A percentile compares a stretch with the other conserved stretches of the same genome.
These are phyloP conservation scores for Abrostola triplasia DNA, from an alignment of 2,888 invertebrate species.

Conservation along the genomic window DNA sequence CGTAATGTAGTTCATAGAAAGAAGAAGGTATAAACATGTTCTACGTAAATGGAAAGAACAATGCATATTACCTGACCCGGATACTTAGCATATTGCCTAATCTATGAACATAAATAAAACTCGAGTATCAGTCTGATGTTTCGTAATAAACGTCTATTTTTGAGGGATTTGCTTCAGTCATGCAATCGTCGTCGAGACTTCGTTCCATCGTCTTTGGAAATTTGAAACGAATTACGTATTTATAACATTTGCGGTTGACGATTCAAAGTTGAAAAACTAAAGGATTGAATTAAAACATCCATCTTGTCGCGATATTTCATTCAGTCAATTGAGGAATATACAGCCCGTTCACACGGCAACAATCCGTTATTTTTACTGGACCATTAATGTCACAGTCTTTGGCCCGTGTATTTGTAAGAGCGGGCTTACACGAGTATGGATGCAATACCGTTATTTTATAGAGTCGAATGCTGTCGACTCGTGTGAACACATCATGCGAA, in stretches of 20 bases:
- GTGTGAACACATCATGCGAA: slow-evolving; percentile 6
- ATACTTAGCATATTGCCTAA: slow-evolving; percentile 36
- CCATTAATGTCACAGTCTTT: slow-evolving; percentile 5
- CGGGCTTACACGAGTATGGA: slow-evolving; percentile 2
- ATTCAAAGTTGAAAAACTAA: background rate
- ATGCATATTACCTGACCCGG: slow-evolving; percentile 37
- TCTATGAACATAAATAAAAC: slow-evolving; percentile 48
- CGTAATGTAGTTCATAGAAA: no score
- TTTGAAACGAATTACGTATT: slow-evolving; percentile 11
- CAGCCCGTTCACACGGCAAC: background rate
- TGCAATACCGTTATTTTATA: slow-evolving; percentile 19
- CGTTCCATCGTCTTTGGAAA: slow-evolving; percentile 22
- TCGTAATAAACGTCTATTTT: slow-evolving; percentile 53
- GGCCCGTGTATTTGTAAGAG: slow-evolving; percentile 10
- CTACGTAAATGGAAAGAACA: slow-evolving; percentile 19
- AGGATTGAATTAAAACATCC: background rate
- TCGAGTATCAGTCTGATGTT: slow-evolving; percentile 41
- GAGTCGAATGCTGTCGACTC: slow-evolving; percentile 4
- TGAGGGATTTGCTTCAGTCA: slow-evolving; percentile 58
- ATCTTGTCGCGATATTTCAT: background rate
- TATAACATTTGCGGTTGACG: background rate
- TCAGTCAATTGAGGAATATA: slow-evolving; percentile 10
- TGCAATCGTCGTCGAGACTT: slow-evolving; percentile 46
- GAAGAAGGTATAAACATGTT: background rate
- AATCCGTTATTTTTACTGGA: slow-evolving; percentile 8